These are phyloP conservation scores for Cassiopea xamachana DNA, from an alignment of 30 jellyfish, hydroid and myxozoan species.

Conservation along the genomic window DNA sequence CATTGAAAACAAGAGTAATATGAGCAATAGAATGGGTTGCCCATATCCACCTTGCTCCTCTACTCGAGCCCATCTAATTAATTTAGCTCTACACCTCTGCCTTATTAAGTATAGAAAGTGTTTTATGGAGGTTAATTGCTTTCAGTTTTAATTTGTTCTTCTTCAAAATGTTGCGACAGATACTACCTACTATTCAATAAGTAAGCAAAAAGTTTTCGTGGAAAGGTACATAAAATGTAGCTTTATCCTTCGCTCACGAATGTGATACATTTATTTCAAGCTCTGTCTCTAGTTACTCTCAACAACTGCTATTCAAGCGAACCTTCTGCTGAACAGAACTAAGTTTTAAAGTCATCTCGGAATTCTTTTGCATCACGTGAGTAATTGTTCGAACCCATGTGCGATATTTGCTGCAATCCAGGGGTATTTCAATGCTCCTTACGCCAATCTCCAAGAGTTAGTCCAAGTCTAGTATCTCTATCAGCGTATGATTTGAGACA, in stretches of 20 bases:
- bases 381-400: constrained; percentile 36
- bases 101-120: too few species aligned
- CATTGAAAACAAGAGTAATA: background rate
- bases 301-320: constrained; percentile 23
- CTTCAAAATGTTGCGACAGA: background rate
- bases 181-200: background rate
- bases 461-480: constrained; percentile 28
- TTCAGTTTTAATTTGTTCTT: background rate
- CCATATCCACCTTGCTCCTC: constrained; percentile 3
- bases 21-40: background rate
- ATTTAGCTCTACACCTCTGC: too few species aligned
- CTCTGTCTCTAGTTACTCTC: constrained; percentile 21
- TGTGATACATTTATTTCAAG: background rate
- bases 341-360: background rate
- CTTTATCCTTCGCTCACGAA: background rate
- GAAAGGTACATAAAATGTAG: background rate
- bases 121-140: background rate
- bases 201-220: background rate
- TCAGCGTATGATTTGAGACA: constrained; percentile 25
- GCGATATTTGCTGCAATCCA: constrained; percentile 31
- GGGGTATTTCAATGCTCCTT: constrained; percentile 26
- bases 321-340: constrained; percentile 31
- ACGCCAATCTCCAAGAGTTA: constrained; percentile 56
- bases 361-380: constrained; percentile 34
- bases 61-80: background rate